A percentile compares a stretch with the other conserved stretches of the same genome.
phyloP scores from a whole-genome alignment of 2,888 invertebrate genomes.

The Leptarthrus brevirostris region DNA sequence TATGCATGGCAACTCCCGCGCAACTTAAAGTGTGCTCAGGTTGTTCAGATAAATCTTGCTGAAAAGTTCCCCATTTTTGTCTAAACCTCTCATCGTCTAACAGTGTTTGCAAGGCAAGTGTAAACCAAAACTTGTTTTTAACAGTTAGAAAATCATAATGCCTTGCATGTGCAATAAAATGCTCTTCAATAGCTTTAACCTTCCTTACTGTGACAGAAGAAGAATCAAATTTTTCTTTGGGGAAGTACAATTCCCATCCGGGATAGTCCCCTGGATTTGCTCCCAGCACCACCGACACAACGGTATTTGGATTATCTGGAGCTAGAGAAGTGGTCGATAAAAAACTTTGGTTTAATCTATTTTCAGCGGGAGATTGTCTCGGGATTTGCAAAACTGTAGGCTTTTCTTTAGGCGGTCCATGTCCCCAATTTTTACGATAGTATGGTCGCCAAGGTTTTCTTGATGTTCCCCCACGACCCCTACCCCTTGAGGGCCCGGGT shows the following conservation, averaged over 20 bases:
- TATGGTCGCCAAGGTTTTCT: neutral
- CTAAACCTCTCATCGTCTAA: conserved; percentile 71
- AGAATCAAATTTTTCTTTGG: conserved; percentile 71
- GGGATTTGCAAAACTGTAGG: neutral
- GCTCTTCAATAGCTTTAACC: conserved; percentile 70
- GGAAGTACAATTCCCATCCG: conserved; percentile 84
- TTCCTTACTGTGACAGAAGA: conserved; percentile 68
- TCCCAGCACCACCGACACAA: conserved; percentile 64
- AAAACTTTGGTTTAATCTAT: neutral
- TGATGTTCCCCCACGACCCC: neutral
- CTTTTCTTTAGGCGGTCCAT: neutral
- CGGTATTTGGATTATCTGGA: conserved; percentile 60
- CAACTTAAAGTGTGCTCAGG: conserved; percentile 77
- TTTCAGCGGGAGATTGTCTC: neutral
- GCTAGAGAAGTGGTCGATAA: neutral
- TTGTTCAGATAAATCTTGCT: conserved; percentile 74
- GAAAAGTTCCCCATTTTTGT: conserved; percentile 74
- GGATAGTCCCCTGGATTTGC: conserved; percentile 68
- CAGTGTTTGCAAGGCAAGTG: conserved; percentile 71
- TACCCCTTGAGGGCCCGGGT: neutral
- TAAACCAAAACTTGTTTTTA: conserved; percentile 57
- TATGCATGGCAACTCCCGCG: conserved; percentile 83
- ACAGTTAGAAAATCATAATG: conserved; percentile 58
- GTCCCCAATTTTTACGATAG: conserved; percentile 2
- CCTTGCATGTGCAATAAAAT: conserved; percentile 64